Percentiles rank a stretch among this genome's conserved stretches.
Evolutionary conservation across 1,140 invertebrate species (phyloP).

Genomic region (Rhizoglyphus robini): DNA sequence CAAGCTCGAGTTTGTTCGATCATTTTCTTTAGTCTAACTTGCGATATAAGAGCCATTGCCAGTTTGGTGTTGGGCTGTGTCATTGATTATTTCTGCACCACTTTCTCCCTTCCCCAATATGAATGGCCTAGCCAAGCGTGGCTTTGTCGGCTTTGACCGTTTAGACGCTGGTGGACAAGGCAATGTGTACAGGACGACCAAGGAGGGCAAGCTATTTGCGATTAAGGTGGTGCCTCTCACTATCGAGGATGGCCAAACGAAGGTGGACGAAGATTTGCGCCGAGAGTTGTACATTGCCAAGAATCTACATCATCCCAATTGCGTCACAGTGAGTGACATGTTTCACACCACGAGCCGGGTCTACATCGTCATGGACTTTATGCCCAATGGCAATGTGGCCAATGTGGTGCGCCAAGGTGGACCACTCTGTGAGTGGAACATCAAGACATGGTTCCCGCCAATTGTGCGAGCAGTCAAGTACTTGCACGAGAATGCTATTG

Average conservation of each 20-base stretch:
- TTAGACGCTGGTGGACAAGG: constrained; percentile 18
- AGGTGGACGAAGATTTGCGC: constrained; percentile 12
- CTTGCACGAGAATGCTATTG: constrained; percentile 7
- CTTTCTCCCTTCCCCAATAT: not conserved
- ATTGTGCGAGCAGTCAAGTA: constrained; percentile 15
- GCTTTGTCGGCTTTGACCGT: constrained; percentile 7
- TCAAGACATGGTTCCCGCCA: constrained; percentile 14
- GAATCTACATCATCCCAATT: constrained; percentile 17
- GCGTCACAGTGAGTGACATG: constrained; percentile 9
- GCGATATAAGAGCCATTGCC: no score
- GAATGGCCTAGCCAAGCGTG: not conserved
- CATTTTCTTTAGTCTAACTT: no score
- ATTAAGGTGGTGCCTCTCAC: constrained; percentile 14
- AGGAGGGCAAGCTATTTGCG: constrained; percentile 9
- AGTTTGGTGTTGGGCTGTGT: no score
- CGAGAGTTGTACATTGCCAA: constrained; percentile 21
- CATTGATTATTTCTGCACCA: no score
- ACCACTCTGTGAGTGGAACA: constrained; percentile 13
- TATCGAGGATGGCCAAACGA: not conserved
- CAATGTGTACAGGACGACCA: constrained; percentile 19
- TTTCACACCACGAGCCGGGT: constrained; percentile 2
- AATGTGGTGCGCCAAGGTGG: constrained; percentile 16
- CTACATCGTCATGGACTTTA: constrained; percentile 22
- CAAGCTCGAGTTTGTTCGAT: no score
- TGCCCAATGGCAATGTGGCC: constrained; percentile 5